Evolutionary conservation across 2,113 vertebrate species (phyloP).

Genomic region (Mixornis gularis): DNA sequence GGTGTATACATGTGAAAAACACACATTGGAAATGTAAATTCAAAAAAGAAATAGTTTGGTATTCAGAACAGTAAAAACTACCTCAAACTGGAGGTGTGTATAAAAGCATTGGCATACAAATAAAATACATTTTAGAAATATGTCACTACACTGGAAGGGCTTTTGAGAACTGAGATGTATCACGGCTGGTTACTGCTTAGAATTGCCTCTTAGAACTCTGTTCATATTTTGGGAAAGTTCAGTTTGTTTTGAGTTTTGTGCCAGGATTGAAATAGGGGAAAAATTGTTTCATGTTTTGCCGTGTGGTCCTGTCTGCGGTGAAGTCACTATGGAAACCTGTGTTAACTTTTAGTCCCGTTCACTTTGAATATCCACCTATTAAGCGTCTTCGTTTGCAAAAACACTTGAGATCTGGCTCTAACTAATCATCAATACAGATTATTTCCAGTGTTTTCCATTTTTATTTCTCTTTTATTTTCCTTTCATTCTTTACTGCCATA

Average conservation of each 20-base stretch:
- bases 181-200: neutral
- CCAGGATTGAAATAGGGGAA: slow-evolving; percentile 2
- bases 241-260: neutral
- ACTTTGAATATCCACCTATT: neutral
- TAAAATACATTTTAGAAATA: neutral
- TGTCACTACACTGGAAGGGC: neutral
- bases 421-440: neutral
- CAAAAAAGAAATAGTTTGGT: neutral
- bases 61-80: neutral
- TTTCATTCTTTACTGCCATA: neutral
- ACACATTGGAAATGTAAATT: neutral
- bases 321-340: neutral
- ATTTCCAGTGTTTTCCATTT: neutral
- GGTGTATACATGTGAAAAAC: neutral
- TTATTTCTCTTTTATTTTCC: neutral
- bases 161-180: neutral
- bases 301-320: neutral
- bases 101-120: neutral
- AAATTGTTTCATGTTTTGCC: neutral
- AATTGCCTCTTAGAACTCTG: neutral
- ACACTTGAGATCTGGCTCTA: neutral
- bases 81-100: neutral
- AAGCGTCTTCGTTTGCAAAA: neutral
- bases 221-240: neutral
- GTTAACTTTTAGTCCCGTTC: neutral